Percentiles rank a stretch among this genome's conserved stretches.
Evolutionary conservation across 2,113 vertebrate genomes (phyloP).

Genomic region (Psettodes erumei): DNA sequence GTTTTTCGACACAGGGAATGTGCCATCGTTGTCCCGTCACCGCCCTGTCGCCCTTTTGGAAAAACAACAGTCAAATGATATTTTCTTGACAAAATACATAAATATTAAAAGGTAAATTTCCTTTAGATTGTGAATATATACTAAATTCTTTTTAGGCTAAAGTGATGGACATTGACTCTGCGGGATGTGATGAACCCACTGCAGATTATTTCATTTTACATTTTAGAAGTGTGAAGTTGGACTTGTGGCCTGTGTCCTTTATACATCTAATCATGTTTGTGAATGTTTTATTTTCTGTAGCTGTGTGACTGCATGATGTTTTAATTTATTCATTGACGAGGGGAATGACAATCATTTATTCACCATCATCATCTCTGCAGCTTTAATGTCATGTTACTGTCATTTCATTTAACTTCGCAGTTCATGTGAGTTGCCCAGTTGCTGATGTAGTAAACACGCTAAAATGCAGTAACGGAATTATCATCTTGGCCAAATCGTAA

Average conservation of each 20-base stretch:
- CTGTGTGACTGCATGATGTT: constrained; percentile 19
- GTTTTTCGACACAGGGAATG: neutral
- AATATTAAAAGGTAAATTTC: neutral
- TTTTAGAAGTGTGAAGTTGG: neutral
- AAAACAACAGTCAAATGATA: neutral
- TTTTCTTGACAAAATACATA: neutral
- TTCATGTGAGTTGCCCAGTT: neutral
- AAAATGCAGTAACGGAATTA: neutral
- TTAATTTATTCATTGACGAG: constrained; percentile 5
- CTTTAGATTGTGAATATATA: neutral
- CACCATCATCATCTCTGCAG: neutral
- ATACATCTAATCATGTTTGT: constrained; percentile 11
- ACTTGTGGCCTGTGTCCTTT: constrained; percentile 24
- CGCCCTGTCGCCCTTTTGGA: neutral
- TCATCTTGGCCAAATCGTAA: neutral
- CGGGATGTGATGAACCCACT: constrained; percentile 5
- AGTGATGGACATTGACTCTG: neutral
- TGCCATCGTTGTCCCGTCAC: neutral
- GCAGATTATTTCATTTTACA: constrained; percentile 2
- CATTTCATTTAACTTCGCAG: neutral
- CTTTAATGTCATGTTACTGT: neutral
- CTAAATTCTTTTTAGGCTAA: neutral
- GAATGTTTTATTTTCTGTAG: constrained; percentile 8
- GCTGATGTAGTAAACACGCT: neutral
- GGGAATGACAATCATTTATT: constrained; percentile 33